phyloP scores from a whole-genome alignment of 2,797 vertebrate species.

The Nannoperca obscura region DNA sequence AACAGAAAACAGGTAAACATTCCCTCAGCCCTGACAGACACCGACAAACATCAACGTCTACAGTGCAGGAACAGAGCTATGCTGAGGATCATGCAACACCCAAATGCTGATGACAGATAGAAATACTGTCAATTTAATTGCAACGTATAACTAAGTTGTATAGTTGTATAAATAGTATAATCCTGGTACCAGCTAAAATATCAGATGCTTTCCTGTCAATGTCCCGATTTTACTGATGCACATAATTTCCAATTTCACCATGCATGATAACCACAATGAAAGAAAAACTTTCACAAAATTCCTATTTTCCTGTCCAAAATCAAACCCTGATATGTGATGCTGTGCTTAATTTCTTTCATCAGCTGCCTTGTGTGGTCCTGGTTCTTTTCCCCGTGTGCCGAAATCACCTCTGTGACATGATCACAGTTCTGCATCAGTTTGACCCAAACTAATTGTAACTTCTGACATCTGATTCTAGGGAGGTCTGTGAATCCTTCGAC shows the following conservation, averaged over 20 bases:
- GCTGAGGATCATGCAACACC: slow-evolving; percentile 60
- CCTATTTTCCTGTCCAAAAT: slow-evolving; percentile 15
- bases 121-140: slow-evolving; percentile 20
- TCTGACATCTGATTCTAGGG: slow-evolving; percentile 29
- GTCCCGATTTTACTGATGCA: slow-evolving; percentile 14
- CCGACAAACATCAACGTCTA: slow-evolving; percentile 43
- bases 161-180: no score
- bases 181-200: slow-evolving; percentile 12
- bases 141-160: slow-evolving; percentile 12
- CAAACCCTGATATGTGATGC: slow-evolving; percentile 47
- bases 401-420: slow-evolving; percentile 32
- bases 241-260: slow-evolving; percentile 27
- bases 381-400: slow-evolving; percentile 33
- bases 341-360: slow-evolving; percentile 74
- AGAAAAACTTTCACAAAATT: slow-evolving; percentile 13
- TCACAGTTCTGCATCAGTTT: slow-evolving; percentile 43
- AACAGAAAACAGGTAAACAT: slow-evolving; percentile 54
- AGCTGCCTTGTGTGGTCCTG: slow-evolving; percentile 54
- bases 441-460: slow-evolving; percentile 17
- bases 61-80: slow-evolving; percentile 67
- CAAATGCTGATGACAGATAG: slow-evolving; percentile 1
- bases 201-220: slow-evolving; percentile 25
- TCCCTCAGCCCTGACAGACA: slow-evolving; percentile 49
- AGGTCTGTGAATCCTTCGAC: slow-evolving; percentile 31
- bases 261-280: slow-evolving; percentile 11